A percentile compares a stretch with the other conserved stretches of the same genome.
phyloP scores from a whole-genome alignment of 2,888 invertebrate species.

The Anagyrus pseudococci region DNA sequence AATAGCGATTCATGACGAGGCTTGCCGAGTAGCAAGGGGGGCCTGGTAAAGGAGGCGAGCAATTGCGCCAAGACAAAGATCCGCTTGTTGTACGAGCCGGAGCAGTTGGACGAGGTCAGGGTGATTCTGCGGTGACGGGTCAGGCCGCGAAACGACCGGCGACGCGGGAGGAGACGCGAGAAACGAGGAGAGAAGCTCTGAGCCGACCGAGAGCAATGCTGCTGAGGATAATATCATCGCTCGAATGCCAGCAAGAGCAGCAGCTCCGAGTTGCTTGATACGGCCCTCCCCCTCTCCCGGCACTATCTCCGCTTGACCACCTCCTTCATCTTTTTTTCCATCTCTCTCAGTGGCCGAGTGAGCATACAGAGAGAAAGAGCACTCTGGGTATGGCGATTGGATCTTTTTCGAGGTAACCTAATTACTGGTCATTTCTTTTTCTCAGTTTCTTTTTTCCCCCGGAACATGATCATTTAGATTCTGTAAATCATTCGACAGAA shows the following conservation, averaged over 20 bases:
- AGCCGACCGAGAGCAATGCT: constrained; percentile 4
- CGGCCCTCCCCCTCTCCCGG: too few relatives aligned
- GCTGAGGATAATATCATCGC: constrained; percentile 17
- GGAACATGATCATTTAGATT: too few relatives aligned
- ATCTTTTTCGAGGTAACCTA: too few relatives aligned
- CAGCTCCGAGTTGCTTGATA: neutral
- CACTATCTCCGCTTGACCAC: too few relatives aligned
- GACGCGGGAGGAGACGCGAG: constrained; percentile 1
- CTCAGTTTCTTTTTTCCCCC: too few relatives aligned
- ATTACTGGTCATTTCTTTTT: too few relatives aligned
- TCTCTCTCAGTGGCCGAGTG: too few relatives aligned
- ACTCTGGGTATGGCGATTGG: too few relatives aligned
- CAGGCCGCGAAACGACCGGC: neutral
- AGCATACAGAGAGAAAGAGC: too few relatives aligned
- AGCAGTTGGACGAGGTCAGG: constrained; percentile 21
- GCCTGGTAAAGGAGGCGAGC: constrained; percentile 1
- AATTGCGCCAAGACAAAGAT: constrained; percentile 36
- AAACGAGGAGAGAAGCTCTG: constrained; percentile 6
- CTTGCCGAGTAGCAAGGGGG: neutral
- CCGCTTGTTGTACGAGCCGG: too few relatives aligned
- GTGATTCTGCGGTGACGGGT: constrained; percentile 15
- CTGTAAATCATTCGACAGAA: too few relatives aligned
- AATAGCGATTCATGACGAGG: constrained; percentile 7
- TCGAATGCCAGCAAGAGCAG: neutral
- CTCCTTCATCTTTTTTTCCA: neutral